phyloP scores from a whole-genome alignment of 2,888 invertebrate genomes.

The Graphium colonna region DNA sequence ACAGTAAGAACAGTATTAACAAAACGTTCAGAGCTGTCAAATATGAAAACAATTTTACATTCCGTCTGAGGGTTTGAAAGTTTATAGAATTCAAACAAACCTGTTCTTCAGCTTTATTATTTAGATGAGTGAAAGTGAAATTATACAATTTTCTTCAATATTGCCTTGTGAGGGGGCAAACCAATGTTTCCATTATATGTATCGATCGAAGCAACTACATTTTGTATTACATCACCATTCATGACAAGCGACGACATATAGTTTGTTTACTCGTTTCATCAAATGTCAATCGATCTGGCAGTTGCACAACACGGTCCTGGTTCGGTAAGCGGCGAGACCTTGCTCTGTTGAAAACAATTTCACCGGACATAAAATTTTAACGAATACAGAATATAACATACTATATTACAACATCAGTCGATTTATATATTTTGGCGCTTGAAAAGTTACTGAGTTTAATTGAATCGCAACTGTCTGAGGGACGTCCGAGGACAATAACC shows the following conservation, averaged over 20 bases:
- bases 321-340: slow-evolving; percentile 9
- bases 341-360: slow-evolving; percentile 13
- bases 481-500: slow-evolving; percentile 26
- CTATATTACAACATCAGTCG: neutral
- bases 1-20: too few species aligned
- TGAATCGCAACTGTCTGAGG: slow-evolving; percentile 25
- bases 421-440: neutral
- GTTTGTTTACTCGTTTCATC: neutral
- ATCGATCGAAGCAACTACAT: too few species aligned
- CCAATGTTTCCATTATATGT: too few species aligned
- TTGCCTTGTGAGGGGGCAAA: too few species aligned
- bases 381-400: slow-evolving; percentile 4
- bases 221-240: too few species aligned
- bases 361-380: neutral
- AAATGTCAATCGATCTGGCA: neutral
- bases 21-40: too few species aligned
- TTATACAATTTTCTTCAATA: too few species aligned
- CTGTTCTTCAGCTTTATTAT: too few species aligned
- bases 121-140: too few species aligned
- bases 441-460: slow-evolving; percentile 11
- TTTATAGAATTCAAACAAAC: too few species aligned
- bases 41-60: too few species aligned
- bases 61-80: too few species aligned
- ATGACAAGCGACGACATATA: neutral
- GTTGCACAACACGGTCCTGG: slow-evolving; percentile 11